Evolutionary conservation across 2,797 vertebrate genomes (phyloP).

Genomic region (Mormyrops attenuatus): DNA sequence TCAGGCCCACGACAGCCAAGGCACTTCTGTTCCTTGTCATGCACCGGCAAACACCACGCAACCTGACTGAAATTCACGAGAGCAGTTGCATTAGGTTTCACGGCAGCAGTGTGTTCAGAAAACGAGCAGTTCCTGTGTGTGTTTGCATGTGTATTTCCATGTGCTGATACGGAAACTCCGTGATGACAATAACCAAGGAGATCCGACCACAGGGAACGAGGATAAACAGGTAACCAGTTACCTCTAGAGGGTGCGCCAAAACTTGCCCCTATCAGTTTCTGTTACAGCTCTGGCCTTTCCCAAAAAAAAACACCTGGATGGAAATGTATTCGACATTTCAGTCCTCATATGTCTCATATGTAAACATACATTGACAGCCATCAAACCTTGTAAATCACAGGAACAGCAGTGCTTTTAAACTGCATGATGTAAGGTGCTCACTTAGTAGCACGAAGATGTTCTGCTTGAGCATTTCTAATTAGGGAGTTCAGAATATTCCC

Average conservation of each 20-base stretch:
- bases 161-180: background rate
- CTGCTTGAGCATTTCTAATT: slow-evolving; percentile 9
- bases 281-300: background rate
- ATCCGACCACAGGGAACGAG: background rate
- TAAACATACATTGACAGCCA: background rate
- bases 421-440: background rate
- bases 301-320: background rate
- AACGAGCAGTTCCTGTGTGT: background rate
- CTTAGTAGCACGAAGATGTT: background rate
- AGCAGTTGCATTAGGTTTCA: background rate
- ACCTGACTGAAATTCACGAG: background rate
- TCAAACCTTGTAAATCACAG: background rate
- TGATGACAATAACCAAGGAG: background rate
- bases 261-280: background rate
- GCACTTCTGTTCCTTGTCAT: background rate
- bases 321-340: background rate
- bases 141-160: background rate
- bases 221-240: background rate
- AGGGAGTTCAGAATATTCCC: slow-evolving; percentile 11
- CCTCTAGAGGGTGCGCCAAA: background rate
- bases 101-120: background rate
- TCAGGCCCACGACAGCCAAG: background rate
- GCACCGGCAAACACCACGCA: background rate
- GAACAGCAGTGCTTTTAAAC: background rate
- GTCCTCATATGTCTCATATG: background rate